Percentiles rank a stretch among this genome's conserved stretches.
phyloP scores from a whole-genome alignment of 2,797 vertebrate genomes.

The Enteromius mattozi region DNA sequence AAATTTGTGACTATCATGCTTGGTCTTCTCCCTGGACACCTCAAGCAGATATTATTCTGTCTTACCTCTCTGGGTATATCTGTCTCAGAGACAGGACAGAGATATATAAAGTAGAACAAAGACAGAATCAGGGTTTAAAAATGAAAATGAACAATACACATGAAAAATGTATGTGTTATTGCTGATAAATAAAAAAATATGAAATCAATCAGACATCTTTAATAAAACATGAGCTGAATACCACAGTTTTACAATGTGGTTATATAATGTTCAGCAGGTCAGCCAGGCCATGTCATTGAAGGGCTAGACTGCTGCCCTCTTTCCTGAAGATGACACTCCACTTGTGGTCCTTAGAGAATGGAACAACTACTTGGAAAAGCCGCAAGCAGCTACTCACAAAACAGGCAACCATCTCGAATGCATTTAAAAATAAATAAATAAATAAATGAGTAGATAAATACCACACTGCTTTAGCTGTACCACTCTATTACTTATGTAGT shows the following conservation, averaged over 20 bases:
- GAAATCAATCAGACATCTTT: neutral
- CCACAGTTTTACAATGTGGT: neutral
- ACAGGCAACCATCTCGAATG: neutral
- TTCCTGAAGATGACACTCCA: conserved; percentile 7
- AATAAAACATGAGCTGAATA: neutral
- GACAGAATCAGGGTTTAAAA: conserved; percentile 25
- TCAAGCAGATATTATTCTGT: conserved; percentile 76
- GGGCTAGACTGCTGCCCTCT: neutral
- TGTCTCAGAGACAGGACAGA: conserved; percentile 45
- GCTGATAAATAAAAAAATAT: neutral
- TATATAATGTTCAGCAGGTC: neutral
- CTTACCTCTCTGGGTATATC: conserved; percentile 55
- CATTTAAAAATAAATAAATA: neutral
- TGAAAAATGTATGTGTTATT: neutral
- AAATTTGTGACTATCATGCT: conserved; percentile 80
- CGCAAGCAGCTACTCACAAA: neutral
- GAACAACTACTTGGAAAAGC: neutral
- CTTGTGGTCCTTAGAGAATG: neutral
- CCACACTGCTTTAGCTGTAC: neutral
- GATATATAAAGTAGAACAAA: conserved; percentile 34
- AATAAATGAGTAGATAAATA: neutral
- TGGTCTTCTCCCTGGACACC: conserved; percentile 67
- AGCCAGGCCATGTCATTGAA: neutral
- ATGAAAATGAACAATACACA: neutral
- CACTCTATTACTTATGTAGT: neutral